Conservation (phyloP, 2,888 invertebrate species). For the Rhopalosiphum nymphaeae region DNA sequence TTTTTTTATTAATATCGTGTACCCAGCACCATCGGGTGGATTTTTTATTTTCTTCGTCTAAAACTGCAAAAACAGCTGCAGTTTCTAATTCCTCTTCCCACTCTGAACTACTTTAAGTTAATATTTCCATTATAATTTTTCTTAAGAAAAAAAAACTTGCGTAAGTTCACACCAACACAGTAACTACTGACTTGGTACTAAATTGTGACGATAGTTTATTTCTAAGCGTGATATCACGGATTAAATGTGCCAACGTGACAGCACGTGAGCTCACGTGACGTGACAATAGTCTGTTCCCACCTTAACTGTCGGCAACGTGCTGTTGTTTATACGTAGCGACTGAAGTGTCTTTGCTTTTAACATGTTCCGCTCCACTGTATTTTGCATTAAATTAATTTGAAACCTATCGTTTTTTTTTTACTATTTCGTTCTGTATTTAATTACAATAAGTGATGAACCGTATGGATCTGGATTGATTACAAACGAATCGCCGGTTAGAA, state of each 20-base stretch:
- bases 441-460: too few relatives aligned
- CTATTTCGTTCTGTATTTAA: too few relatives aligned
- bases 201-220: slow-evolving; percentile 12
- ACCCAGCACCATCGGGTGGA: slow-evolving; percentile 18
- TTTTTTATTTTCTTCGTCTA: slow-evolving; percentile 37
- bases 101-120: slow-evolving; percentile 37
- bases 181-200: slow-evolving; percentile 22
- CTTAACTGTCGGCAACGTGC: too few relatives aligned
- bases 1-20: slow-evolving; percentile 37
- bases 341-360: too few relatives aligned
- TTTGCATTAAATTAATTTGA: too few relatives aligned
- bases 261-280: slow-evolving; percentile 36
- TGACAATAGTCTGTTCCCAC: slow-evolving; percentile 36
- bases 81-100: slow-evolving; percentile 32
- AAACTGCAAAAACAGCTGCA: slow-evolving; percentile 47
- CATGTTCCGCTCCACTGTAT: too few relatives aligned
- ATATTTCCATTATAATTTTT: slow-evolving; percentile 20
- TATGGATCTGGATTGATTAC: too few relatives aligned
- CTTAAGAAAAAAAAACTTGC: slow-evolving; percentile 1
- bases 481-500: too few relatives aligned
- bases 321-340: too few relatives aligned
- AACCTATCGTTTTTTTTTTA: too few relatives aligned
- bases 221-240: slow-evolving; percentile 17
- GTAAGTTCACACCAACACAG: too few relatives aligned
- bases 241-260: slow-evolving; percentile 38